Conservation (phyloP, 2,797 vertebrate genomes). For the Dermochelys coriacea region DNA sequence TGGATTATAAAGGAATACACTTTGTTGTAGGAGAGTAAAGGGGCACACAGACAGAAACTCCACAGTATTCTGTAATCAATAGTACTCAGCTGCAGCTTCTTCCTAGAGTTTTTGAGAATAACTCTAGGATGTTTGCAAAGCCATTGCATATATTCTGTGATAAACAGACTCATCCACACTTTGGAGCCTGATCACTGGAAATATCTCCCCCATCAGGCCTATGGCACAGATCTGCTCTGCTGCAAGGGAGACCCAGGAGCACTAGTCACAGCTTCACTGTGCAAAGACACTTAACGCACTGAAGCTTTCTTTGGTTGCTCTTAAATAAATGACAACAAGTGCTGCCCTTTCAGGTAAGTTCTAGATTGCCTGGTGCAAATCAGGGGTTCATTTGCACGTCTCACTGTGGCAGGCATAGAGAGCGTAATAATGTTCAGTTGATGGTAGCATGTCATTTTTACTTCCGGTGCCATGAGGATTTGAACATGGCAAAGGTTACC, state of each 20-base stretch:
- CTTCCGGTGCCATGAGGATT: neutral
- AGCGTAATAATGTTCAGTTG: too few relatives aligned
- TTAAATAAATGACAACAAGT: neutral
- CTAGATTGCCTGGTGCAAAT: neutral
- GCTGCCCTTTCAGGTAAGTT: neutral
- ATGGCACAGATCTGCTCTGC: neutral
- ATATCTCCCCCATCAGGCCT: neutral
- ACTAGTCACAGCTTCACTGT: neutral
- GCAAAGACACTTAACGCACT: neutral
- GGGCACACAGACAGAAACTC: too few relatives aligned
- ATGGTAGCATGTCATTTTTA: neutral
- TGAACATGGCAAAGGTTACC: neutral
- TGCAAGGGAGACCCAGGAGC: neutral
- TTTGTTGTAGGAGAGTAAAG: too few relatives aligned
- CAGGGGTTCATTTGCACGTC: neutral
- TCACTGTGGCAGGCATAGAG: too few relatives aligned
- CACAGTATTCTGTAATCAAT: too few relatives aligned
- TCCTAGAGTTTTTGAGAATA: too few relatives aligned
- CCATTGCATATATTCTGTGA: neutral
- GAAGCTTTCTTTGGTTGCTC: neutral
- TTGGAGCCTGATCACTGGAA: neutral
- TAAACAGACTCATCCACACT: neutral
- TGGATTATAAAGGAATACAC: too few relatives aligned
- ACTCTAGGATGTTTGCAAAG: neutral
- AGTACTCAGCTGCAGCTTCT: too few relatives aligned